Evolutionary conservation across 92 coral and sea anemone genomes (phyloP), one percentile per base, ranked within the genome.

Genomic region (Ricordea florida): DNA sequence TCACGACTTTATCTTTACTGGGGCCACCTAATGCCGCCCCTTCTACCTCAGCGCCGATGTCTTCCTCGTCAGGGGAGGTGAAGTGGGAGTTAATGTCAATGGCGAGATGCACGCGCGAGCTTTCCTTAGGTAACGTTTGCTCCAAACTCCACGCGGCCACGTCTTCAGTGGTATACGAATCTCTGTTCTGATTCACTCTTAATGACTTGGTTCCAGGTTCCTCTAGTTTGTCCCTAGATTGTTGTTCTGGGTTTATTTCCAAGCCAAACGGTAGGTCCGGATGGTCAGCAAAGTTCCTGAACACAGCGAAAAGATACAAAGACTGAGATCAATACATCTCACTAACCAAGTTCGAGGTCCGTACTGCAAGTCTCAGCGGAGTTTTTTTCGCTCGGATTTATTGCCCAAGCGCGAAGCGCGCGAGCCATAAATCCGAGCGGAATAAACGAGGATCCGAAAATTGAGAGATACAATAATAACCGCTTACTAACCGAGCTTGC

Each of bases 1-100:
- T 40, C n/a, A 57, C 52, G 4, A 31, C 58, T 29, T 57, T 67
- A n/a, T 2, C 47, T 47, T 59, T 47, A n/a, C 8, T 73, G 2
- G 60, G 16, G 23, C 36, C 4, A 46, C 28, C 36, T 14, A 29
- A 22, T 14, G 1, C 16, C 34, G 13, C 59, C 8, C 49, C 28
- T 21, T 35, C 47, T 36, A 57, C 58, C 26, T 45, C 80, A 20
- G 31, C 59, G 4, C 25, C 24, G 13, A 23, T 7, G 4, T 76
- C 80, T 20, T 79, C 93, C 51, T 88, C 90, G 56, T 62, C 82
- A 4, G 90, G 97, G 23, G 97, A 77, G 30, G 93, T 91, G 26
- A 91, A 83, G 35, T 79, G 81, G 5, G 97, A 91, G 58, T 74
- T 83, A 25, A 91, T 91, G 57, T 91, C 97, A 27, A 91, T 79